Base-by-base conservation (phyloP, 1,140 invertebrate species). In the Copidosoma floridanum region DNA sequence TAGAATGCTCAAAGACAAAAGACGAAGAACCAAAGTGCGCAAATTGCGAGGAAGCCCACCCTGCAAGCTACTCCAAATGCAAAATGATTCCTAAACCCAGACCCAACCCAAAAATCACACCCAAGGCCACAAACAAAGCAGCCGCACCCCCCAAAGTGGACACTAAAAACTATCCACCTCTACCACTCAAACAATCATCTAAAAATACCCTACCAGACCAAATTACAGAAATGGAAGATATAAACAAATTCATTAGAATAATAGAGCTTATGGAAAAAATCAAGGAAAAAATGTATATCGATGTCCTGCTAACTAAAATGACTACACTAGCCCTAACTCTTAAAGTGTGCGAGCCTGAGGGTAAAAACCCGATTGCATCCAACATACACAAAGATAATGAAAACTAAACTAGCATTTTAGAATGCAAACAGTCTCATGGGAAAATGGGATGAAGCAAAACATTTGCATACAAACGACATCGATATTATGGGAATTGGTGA, bases 1-100 rank as follows among this genome's bases (percentile, higher is more conserved):
- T 3, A 3, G n/a, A 26, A 10, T 48, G 46, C 26, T 11, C 10
- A 12, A 27, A 12, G 29, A 6, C 11, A 4, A 26, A 5, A n/a
- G 24, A 27, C 2, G 2, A 11, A 2, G 8, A 65, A 44, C 65
- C 69, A 24, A 70, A 59, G 54, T 78, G 75, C 46, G 60, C 50
- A 0, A 76, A 78, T 46, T 77, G 70, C 46, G 54, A 44, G 3
- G 68, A 56, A 20, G 52, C 55, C 7, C 71, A 77, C 46, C 66
- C 67, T 44, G 73, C 68, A 7, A 70, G 71, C 35, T 61, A 63
- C 3, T 66, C 44, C 10, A 48, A 58, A 2, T 68, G 68, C 20
- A 27, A n/a, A 48, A 12, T 3, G 16, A 6, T 6, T 5, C 8
- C 5, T 14, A 6, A 27, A 48, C 6, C 10, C 8, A 6, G n/a